Evolutionary conservation across 1,140 invertebrate species (phyloP).

Genomic region (Drosophila fuyamai): DNA sequence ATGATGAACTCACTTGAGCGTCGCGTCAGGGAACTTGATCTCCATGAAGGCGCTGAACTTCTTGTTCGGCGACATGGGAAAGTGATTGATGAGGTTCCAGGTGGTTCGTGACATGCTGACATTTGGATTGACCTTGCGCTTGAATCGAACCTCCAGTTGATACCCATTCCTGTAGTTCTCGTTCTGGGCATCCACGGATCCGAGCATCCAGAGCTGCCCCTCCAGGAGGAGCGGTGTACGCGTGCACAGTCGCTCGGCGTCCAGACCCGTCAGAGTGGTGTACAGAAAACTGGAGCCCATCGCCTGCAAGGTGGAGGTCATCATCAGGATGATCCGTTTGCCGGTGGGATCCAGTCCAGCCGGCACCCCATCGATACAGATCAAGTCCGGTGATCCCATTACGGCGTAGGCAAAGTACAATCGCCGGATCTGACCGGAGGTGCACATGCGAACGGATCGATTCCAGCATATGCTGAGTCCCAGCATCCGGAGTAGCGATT

Average conservation of each 20-base stretch:
- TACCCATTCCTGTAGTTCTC: slow-evolving; percentile 84
- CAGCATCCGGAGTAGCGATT: slow-evolving; percentile 38
- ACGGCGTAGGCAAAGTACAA: slow-evolving; percentile 95
- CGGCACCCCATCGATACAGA: slow-evolving; percentile 85
- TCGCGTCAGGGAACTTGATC: slow-evolving; percentile 55
- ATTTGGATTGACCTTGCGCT: slow-evolving; percentile 58
- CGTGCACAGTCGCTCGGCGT: slow-evolving; percentile 93
- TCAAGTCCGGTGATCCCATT: slow-evolving; percentile 89
- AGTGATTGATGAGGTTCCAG: slow-evolving; percentile 65
- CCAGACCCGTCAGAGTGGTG: slow-evolving; percentile 91
- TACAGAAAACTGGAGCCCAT: slow-evolving; percentile 87
- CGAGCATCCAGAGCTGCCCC: slow-evolving; percentile 89
- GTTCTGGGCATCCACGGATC: slow-evolving; percentile 87
- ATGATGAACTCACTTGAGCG: slow-evolving; percentile 38
- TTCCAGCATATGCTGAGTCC: slow-evolving; percentile 36
- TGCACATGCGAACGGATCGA: slow-evolving; percentile 73
- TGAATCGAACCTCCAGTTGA: slow-evolving; percentile 65
- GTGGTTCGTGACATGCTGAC: slow-evolving; percentile 43
- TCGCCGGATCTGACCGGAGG: slow-evolving; percentile 94
- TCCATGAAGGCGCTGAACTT: slow-evolving; percentile 59
- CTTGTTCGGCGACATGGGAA: slow-evolving; percentile 58
- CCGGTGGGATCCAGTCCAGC: slow-evolving; percentile 93
- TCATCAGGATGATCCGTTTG: slow-evolving; percentile 90
- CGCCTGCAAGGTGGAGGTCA: slow-evolving; percentile 84
- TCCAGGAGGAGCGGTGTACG: slow-evolving; percentile 92